Percentiles rank a stretch among this genome's conserved stretches.
Conservation (phyloP, 2,113 vertebrate species). For the Odontophorus gujanensis region DNA sequence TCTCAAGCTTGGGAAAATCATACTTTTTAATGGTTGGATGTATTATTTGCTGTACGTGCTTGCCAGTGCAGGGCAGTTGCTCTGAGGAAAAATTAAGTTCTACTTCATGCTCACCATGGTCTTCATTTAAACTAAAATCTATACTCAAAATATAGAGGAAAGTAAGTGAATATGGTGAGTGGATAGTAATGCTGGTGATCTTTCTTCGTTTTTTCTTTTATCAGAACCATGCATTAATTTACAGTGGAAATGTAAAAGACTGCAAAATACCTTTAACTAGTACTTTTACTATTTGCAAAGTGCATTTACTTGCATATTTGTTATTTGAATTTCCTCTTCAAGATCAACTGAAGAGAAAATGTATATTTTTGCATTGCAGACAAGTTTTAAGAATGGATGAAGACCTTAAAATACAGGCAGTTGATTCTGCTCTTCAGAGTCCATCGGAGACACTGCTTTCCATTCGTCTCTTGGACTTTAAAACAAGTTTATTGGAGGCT, state of each 20-base stretch:
- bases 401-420: slow-evolving; percentile 12
- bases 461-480: slow-evolving; percentile 89
- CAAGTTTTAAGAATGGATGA: slow-evolving; percentile 71
- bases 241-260: not conserved
- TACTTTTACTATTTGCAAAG: not conserved
- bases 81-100: not conserved
- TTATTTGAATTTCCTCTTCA: not conserved
- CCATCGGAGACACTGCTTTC: slow-evolving; percentile 82
- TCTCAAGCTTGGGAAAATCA: not conserved
- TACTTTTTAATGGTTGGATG: not conserved
- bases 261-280: not conserved
- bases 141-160: not conserved
- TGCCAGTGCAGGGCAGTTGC: not conserved
- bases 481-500: slow-evolving; percentile 86
- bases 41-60: accelerated
- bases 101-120: not conserved
- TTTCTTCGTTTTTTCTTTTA: not conserved
- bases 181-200: not conserved
- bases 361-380: slow-evolving; percentile 63
- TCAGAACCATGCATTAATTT: accelerated
- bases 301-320: not conserved
- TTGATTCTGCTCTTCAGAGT: slow-evolving; percentile 65
- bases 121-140: not conserved
- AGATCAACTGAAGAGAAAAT: not conserved
- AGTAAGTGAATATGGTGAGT: not conserved